Conservation (phyloP, 2,888 invertebrate genomes). For the Machimus rusticus region DNA sequence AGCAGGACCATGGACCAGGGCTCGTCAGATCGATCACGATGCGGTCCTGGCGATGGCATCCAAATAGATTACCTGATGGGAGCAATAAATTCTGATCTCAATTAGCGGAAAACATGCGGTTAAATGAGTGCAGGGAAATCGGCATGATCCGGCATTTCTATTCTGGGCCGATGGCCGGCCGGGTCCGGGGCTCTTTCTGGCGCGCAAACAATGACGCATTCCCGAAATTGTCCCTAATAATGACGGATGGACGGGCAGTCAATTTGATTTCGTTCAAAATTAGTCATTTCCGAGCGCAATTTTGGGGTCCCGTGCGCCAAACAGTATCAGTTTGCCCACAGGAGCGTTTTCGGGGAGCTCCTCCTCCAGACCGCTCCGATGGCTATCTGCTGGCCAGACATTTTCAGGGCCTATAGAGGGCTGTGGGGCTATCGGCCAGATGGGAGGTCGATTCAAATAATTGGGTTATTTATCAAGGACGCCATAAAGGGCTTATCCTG, state of each 20-base stretch:
- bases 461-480: conserved; percentile 36
- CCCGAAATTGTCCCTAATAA: conserved; percentile 4
- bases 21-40: neutral
- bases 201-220: conserved; percentile 23
- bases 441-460: conserved; percentile 29
- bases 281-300: conserved; percentile 28
- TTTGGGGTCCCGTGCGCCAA: neutral
- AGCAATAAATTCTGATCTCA: conserved; percentile 40
- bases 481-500: conserved; percentile 38
- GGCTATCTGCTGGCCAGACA: neutral
- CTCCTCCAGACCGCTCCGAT: neutral
- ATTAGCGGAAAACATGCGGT: conserved; percentile 41
- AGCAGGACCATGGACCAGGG: neutral
- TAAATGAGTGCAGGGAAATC: conserved; percentile 33
- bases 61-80: conserved; percentile 19
- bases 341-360: neutral
- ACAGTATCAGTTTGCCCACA: neutral
- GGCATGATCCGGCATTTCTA: neutral
- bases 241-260: conserved; percentile 17
- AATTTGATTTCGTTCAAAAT: conserved; percentile 19
- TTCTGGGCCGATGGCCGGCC: neutral
- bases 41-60: neutral
- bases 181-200: neutral
- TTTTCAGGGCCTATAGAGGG: neutral
- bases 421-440: neutral